A percentile compares a stretch with the other conserved stretches of the same genome.
phyloP scores from a whole-genome alignment of 2,797 vertebrate genomes.

The Myotis findleyi region DNA sequence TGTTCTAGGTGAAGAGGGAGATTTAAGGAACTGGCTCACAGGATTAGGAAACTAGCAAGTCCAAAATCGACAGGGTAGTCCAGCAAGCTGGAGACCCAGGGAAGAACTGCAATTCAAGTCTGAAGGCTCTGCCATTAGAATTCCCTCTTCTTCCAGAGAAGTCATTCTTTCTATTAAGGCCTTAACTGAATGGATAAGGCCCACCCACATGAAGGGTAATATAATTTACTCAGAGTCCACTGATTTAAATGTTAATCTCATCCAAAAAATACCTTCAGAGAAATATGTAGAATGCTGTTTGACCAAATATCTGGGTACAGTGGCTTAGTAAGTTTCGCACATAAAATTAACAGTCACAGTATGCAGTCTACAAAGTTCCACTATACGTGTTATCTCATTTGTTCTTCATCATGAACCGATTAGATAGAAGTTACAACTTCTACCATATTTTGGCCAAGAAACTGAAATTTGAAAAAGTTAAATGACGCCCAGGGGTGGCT shows the following conservation, averaged over 20 bases:
- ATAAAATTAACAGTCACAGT: neutral
- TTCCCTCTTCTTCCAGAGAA: neutral
- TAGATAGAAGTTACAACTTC: neutral
- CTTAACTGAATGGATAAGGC: neutral
- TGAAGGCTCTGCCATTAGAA: neutral
- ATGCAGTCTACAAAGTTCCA: neutral
- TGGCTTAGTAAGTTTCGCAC: neutral
- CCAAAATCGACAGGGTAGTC: neutral
- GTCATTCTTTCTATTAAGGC: neutral
- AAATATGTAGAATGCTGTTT: conserved; percentile 15
- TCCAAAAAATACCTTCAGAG: neutral
- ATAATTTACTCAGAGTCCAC: neutral
- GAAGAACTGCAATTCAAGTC: neutral
- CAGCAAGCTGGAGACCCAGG: neutral
- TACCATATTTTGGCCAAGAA: neutral
- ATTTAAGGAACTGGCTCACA: neutral
- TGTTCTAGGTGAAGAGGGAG: neutral
- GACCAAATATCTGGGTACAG: neutral
- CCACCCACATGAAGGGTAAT: neutral
- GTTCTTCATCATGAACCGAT: neutral
- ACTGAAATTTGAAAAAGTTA: conserved; percentile 15
- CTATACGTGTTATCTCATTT: neutral
- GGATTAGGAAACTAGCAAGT: neutral
- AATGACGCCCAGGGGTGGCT: neutral
- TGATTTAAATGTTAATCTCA: neutral